Conservation (phyloP, 2,797 vertebrate genomes). For the Gorsachius magnificus region DNA sequence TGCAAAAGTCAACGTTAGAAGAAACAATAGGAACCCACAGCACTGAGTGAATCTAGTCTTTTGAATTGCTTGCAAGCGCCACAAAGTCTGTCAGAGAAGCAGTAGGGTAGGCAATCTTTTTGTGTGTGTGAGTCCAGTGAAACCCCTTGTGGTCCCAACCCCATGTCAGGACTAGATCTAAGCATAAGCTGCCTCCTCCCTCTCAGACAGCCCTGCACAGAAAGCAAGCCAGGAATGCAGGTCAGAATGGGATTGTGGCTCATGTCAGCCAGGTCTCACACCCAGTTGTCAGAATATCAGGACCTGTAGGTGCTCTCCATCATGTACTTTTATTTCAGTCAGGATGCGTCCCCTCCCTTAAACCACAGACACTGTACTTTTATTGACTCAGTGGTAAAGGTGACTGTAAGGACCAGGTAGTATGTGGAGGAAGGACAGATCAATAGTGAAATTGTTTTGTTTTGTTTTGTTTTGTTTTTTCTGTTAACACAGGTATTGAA, state of each 20-base stretch:
- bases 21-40: background rate
- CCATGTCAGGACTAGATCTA: background rate
- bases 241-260: background rate
- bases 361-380: background rate
- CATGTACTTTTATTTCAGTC: background rate
- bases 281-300: background rate
- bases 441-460: background rate
- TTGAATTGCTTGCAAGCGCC: background rate
- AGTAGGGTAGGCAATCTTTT: background rate
- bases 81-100: background rate
- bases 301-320: background rate
- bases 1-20: background rate
- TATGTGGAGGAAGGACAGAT: background rate
- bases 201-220: background rate
- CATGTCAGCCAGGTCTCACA: background rate
- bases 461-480: background rate
- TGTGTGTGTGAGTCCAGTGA: background rate
- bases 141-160: background rate
- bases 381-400: background rate
- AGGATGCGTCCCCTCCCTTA: background rate
- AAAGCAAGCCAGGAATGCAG: background rate
- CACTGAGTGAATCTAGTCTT: background rate
- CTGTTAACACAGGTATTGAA: background rate
- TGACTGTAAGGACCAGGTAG: background rate
- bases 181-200: background rate